Percentiles rank a stretch among this genome's conserved stretches.
These are phyloP conservation scores for Drosophila falleni DNA, from an alignment of 2,888 invertebrate genomes.

Conservation along the genomic window DNA sequence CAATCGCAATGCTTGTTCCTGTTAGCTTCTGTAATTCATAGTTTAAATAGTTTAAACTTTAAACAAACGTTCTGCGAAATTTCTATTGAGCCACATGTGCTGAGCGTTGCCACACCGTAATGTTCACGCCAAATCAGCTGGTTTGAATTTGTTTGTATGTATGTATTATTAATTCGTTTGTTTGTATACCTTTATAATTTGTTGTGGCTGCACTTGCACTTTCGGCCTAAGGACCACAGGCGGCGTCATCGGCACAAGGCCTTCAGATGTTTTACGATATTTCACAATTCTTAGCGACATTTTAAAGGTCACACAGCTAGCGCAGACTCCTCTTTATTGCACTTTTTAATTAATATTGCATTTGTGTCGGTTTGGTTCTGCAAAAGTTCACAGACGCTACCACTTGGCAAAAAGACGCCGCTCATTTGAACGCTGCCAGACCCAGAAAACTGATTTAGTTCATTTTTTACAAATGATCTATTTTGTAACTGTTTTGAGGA, in stretches of 20 bases:
- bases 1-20: slow-evolving; percentile 64
- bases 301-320: slow-evolving; percentile 1
- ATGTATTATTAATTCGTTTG: slow-evolving; percentile 7
- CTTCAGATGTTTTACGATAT: slow-evolving; percentile 64
- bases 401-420: too few relatives aligned
- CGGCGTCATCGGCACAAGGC: slow-evolving; percentile 48
- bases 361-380: too few relatives aligned
- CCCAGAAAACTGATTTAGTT: too few relatives aligned
- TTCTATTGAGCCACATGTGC: slow-evolving; percentile 11
- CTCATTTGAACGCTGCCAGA: too few relatives aligned
- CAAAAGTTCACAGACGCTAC: too few relatives aligned
- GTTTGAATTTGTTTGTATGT: background rate
- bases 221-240: slow-evolving; percentile 52
- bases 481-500: too few relatives aligned
- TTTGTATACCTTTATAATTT: slow-evolving; percentile 61
- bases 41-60: slow-evolving; percentile 43
- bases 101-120: slow-evolving; percentile 21
- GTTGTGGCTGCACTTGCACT: slow-evolving; percentile 47
- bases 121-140: slow-evolving; percentile 37
- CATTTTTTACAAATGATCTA: too few relatives aligned
- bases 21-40: slow-evolving; percentile 65
- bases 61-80: background rate
- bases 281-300: slow-evolving; percentile 79
- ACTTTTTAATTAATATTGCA: slow-evolving; percentile 25
- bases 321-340: slow-evolving; percentile 9